Conservation (phyloP, 2,797 vertebrate genomes). For the Gephyroberyx darwinii region DNA sequence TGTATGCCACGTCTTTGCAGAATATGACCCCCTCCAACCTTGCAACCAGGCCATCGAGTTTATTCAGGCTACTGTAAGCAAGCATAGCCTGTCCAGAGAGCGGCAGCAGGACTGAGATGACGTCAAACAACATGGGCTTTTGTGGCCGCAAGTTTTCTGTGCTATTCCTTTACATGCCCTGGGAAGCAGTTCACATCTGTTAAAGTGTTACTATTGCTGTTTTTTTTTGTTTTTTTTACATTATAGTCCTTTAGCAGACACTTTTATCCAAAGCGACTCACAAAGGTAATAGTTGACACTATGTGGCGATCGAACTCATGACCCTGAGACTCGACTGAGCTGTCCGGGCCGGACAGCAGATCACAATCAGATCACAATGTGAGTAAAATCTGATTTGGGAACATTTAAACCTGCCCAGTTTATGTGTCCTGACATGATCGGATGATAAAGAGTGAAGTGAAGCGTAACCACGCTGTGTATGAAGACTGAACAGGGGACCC, state of each 20-base stretch:
- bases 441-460: not conserved
- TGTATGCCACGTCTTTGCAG: conserved; percentile 90
- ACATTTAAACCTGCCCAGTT: not conserved
- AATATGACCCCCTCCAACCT: conserved; percentile 86
- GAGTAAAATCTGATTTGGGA: not conserved
- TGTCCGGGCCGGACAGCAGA: too few relatives aligned
- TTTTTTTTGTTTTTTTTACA: too few relatives aligned
- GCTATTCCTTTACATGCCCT: not conserved
- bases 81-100: not conserved
- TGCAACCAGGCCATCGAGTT: conserved; percentile 73
- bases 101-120: not conserved
- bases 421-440: not conserved
- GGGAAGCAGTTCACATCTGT: too few relatives aligned
- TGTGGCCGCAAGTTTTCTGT: not conserved
- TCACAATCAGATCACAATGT: not conserved
- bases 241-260: too few relatives aligned
- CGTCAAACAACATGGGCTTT: not conserved
- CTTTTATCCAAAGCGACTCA: too few relatives aligned
- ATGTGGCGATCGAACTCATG: too few relatives aligned
- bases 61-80: conserved; percentile 75
- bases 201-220: too few relatives aligned
- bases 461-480: not conserved
- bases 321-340: too few relatives aligned
- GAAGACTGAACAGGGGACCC: conserved; percentile 1
- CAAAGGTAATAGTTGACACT: too few relatives aligned